Conservation (phyloP, 1,140 invertebrate genomes). For the Dufourea novaeangliae region DNA sequence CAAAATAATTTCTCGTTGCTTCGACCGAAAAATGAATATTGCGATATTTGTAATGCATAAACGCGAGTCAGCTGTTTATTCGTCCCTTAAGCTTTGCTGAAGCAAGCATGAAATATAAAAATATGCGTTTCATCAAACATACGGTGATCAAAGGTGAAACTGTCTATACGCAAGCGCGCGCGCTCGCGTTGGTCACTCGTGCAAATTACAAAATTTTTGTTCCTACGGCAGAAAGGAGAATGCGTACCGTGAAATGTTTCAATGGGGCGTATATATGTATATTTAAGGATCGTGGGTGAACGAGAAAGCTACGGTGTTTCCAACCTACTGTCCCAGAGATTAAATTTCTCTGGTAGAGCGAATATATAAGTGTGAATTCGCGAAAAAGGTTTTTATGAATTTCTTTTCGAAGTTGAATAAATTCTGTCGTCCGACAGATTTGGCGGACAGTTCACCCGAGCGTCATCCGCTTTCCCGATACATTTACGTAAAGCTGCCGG, state of each 20-base stretch:
- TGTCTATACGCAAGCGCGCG: no score
- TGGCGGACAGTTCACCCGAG: not conserved
- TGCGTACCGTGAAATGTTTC: not conserved
- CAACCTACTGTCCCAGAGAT: not conserved
- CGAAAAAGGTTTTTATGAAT: constrained; percentile 16
- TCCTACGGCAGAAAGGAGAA: not conserved
- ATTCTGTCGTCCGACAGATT: not conserved
- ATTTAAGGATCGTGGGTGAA: not conserved
- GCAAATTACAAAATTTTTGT: constrained; percentile 5
- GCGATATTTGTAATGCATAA: not conserved
- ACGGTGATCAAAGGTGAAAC: constrained; percentile 17
- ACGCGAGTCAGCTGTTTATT: not conserved
- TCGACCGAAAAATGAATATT: not conserved
- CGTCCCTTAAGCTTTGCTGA: not conserved
- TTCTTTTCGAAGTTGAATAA: not conserved
- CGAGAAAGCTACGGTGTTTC: not conserved
- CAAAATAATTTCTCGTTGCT: not conserved
- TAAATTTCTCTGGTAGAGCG: constrained; percentile 9
- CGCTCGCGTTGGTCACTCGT: no score
- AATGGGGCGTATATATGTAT: not conserved
- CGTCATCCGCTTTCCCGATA: not conserved
- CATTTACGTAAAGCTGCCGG: not conserved
- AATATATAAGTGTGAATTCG: not conserved
- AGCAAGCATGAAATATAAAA: not conserved
- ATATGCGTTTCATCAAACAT: not conserved